Evolutionary conservation across 2,113 vertebrate genomes (phyloP).

Genomic region (Cryptomyrus ogoouensis): DNA sequence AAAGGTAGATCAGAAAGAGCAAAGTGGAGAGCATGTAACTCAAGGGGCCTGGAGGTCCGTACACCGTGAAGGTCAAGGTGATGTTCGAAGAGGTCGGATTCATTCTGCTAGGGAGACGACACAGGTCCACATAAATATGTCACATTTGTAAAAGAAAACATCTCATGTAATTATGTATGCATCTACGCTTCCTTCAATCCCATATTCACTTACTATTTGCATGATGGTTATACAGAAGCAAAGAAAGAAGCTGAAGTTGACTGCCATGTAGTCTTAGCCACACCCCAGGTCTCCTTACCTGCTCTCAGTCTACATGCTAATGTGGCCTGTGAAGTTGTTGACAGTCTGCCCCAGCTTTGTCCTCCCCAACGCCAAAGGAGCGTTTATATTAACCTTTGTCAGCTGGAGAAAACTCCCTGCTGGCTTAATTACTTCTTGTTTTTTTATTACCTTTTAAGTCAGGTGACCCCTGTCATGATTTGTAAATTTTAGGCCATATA

Average conservation of each 20-base stretch:
- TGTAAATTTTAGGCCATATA: background rate
- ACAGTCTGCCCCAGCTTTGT: background rate
- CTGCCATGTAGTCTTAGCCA: background rate
- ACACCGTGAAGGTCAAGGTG: slow-evolving; percentile 37
- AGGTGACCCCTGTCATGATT: background rate
- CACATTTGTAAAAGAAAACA: background rate
- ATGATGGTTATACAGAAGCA: background rate
- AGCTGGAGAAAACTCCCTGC: background rate
- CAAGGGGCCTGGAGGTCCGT: slow-evolving; percentile 32
- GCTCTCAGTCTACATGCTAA: background rate
- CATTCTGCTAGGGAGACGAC: background rate
- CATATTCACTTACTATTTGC: background rate
- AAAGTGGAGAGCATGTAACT: slow-evolving; percentile 33
- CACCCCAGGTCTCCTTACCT: background rate
- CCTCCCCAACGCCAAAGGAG: background rate
- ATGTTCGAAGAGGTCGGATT: slow-evolving; percentile 20
- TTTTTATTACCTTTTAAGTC: background rate
- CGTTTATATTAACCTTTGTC: background rate
- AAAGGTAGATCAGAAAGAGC: slow-evolving; percentile 33
- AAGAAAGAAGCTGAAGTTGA: background rate
- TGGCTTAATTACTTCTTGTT: slow-evolving; percentile 1
- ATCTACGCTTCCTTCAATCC: background rate
- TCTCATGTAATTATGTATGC: background rate
- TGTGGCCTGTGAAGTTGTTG: background rate
- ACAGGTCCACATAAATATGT: background rate